Conservation (phyloP, 2,113 vertebrate genomes). For the Pipa parva region DNA sequence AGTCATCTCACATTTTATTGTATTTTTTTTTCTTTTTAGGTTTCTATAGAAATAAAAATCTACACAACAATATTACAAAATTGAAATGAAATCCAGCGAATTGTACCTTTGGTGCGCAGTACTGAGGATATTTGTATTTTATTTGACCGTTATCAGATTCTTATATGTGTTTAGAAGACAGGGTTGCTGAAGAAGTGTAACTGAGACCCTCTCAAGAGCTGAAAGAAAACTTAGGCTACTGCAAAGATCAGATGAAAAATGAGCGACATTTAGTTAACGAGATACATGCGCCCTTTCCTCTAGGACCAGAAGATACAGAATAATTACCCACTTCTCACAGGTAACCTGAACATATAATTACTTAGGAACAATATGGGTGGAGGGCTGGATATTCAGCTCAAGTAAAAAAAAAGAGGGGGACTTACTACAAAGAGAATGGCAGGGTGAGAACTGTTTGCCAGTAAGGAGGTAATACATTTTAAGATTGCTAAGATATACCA, state of each 20-base stretch:
- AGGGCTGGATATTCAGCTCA: constrained; percentile 26
- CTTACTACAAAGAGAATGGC: constrained; percentile 22
- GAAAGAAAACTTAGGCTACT: constrained; percentile 10
- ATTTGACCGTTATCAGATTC: constrained; percentile 26
- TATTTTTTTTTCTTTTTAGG: no score
- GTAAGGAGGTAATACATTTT: constrained; percentile 30
- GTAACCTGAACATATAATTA: constrained; percentile 41
- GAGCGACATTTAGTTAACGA: constrained; percentile 2
- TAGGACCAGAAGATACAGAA: constrained; percentile 30
- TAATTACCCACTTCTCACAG: constrained; percentile 29
- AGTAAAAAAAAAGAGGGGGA: constrained; percentile 5
- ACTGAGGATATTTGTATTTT: no score
- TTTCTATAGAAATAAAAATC: no score
- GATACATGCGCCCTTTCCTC: constrained; percentile 30
- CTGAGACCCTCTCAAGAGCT: constrained; percentile 9
- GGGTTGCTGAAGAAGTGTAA: constrained; percentile 21
- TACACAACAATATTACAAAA: no score
- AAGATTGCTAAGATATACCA: constrained; percentile 33
- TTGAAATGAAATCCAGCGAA: no score
- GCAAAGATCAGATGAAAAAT: constrained; percentile 25
- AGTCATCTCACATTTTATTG: no score
- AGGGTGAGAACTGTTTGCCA: constrained; percentile 25
- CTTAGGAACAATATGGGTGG: constrained; percentile 32
- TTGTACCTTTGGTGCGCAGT: no score
- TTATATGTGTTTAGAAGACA: constrained; percentile 13